Evolutionary conservation across 2,888 invertebrate genomes (phyloP).

Genomic region (Cheilosia vernalis): DNA sequence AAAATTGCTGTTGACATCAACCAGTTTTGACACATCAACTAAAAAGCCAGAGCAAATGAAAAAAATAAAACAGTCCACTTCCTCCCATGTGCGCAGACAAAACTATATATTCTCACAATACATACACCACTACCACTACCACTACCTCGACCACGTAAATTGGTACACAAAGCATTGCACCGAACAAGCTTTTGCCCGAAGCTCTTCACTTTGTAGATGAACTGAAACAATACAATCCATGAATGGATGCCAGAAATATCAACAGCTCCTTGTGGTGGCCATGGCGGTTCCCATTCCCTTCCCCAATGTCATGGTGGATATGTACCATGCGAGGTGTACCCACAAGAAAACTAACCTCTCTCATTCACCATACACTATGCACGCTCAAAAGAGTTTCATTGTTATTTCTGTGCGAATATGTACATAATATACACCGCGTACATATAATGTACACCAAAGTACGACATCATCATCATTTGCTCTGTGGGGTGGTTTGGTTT

Average conservation of each 20-base stretch:
- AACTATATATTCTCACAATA: slow-evolving; percentile 14
- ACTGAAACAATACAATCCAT: slow-evolving; percentile 47
- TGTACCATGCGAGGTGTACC: slow-evolving; percentile 8
- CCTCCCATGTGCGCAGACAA: slow-evolving; percentile 59
- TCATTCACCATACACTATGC: slow-evolving; percentile 27
- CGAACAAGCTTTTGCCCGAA: slow-evolving; percentile 36
- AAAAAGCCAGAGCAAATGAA: not conserved
- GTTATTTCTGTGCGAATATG: slow-evolving; percentile 43
- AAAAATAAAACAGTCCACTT: slow-evolving; percentile 9
- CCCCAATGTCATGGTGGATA: slow-evolving; percentile 8
- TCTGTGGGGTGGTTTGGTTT: slow-evolving; percentile 34
- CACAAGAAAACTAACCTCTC: slow-evolving; percentile 60
- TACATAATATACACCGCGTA: not conserved
- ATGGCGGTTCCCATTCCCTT: not conserved
- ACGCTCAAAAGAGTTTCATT: slow-evolving; percentile 63
- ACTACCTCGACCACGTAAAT: no score
- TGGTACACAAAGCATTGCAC: slow-evolving; percentile 18
- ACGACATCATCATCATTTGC: slow-evolving; percentile 42
- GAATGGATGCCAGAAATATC: slow-evolving; percentile 68
- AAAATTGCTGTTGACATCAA: slow-evolving; percentile 32
- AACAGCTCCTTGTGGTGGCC: slow-evolving; percentile 35
- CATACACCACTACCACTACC: not conserved
- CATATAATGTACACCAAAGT: slow-evolving; percentile 28
- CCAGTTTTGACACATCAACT: slow-evolving; percentile 44
- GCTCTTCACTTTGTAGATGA: slow-evolving; percentile 29